Percentiles rank a stretch among this genome's conserved stretches.
These are phyloP conservation scores for Varecia variegata DNA, from an alignment of 2,797 vertebrate species.

Conservation along the genomic window DNA sequence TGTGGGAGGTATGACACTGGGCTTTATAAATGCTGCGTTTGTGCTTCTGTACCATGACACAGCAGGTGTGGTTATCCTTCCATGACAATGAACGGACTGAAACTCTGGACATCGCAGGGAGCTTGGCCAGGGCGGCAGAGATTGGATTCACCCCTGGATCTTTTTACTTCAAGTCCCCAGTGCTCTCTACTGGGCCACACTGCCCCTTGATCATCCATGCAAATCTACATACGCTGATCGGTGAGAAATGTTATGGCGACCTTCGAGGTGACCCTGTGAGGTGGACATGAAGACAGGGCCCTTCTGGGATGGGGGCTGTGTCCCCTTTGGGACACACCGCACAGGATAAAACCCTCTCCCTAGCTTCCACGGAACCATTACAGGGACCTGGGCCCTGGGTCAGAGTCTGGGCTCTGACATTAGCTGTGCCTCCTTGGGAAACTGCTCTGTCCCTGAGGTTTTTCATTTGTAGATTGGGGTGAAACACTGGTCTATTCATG, in stretches of 20 bases:
- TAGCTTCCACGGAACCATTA: background rate
- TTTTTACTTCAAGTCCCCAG: background rate
- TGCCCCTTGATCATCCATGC: background rate
- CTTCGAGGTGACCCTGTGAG: background rate
- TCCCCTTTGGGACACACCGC: background rate
- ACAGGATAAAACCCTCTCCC: background rate
- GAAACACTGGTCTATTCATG: background rate
- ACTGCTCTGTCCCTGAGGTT: background rate
- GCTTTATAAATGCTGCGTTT: background rate
- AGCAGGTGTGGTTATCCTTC: background rate
- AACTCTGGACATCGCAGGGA: background rate
- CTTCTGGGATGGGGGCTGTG: background rate
- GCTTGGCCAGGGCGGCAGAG: background rate
- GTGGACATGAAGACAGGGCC: background rate
- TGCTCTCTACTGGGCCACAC: background rate
- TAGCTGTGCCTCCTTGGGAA: background rate
- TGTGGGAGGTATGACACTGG: fast-evolving
- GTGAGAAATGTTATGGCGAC: background rate
- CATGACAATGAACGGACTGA: fast-evolving
- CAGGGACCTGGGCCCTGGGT: background rate
- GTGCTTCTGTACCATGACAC: background rate
- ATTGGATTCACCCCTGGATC: background rate
- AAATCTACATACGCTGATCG: background rate
- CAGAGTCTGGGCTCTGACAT: background rate
- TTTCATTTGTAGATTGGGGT: background rate